Evolutionary conservation across 92 coral and sea anemone species (phyloP).

Genomic region (Actinernus sp.): DNA sequence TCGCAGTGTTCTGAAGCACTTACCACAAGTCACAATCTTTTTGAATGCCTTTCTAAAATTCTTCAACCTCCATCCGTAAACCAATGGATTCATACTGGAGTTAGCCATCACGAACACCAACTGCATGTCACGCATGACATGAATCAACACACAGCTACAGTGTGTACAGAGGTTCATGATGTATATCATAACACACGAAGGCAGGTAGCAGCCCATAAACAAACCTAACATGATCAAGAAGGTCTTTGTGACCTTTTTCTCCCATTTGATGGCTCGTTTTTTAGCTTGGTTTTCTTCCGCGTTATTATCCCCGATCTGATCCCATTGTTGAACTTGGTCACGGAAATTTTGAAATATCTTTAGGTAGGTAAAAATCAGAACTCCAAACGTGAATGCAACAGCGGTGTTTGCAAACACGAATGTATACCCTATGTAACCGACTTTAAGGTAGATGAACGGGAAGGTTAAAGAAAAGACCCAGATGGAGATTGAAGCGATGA

Average conservation of each 20-base stretch:
- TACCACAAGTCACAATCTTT: too few relatives aligned
- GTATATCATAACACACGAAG: slow-evolving; percentile 69
- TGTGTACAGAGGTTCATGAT: slow-evolving; percentile 65
- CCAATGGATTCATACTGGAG: slow-evolving; percentile 72
- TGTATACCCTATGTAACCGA: slow-evolving; percentile 68
- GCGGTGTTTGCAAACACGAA: slow-evolving; percentile 77
- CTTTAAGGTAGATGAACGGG: slow-evolving; percentile 68
- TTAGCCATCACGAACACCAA: slow-evolving; percentile 72
- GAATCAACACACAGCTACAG: slow-evolving; percentile 71
- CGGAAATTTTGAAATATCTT: slow-evolving; percentile 40
- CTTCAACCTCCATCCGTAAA: slow-evolving; percentile 57
- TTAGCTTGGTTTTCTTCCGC: slow-evolving; percentile 2
- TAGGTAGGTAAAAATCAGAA: slow-evolving; percentile 58
- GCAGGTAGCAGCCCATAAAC: slow-evolving; percentile 67
- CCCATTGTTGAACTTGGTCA: slow-evolving; percentile 48
- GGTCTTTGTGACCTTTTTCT: slow-evolving; percentile 71
- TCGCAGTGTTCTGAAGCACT: too few relatives aligned
- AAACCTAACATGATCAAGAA: slow-evolving; percentile 68
- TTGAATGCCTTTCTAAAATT: slow-evolving; percentile 56
- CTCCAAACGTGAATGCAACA: slow-evolving; percentile 42
- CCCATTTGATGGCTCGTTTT: slow-evolving; percentile 38
- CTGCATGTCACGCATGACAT: slow-evolving; percentile 72
- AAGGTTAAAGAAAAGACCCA: slow-evolving; percentile 62
- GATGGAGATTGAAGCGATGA: slow-evolving; percentile 40
- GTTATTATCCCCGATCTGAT: slow-evolving; percentile 9